Conservation (phyloP, 2,113 vertebrate species). For the Epinephelus fuscoguttatus region DNA sequence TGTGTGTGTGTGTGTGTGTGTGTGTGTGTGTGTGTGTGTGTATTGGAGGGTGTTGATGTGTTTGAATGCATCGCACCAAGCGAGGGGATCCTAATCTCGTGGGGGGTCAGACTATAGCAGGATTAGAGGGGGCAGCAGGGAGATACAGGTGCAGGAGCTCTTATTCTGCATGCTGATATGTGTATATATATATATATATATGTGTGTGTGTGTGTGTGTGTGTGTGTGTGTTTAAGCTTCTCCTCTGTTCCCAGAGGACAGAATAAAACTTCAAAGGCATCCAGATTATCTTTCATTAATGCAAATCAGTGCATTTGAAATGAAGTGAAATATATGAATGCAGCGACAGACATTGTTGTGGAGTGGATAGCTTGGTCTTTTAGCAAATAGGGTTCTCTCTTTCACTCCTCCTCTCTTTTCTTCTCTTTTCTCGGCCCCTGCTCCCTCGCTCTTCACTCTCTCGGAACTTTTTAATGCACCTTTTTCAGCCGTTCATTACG, state of each 20-base stretch:
- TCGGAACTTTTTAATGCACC: slow-evolving; percentile 42
- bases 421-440: background rate
- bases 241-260: slow-evolving; percentile 65
- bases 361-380: slow-evolving; percentile 42
- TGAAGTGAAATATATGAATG: slow-evolving; percentile 67
- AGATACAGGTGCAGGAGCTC: slow-evolving; percentile 61
- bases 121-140: slow-evolving; percentile 50
- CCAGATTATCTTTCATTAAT: slow-evolving; percentile 77
- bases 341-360: slow-evolving; percentile 44
- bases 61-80: slow-evolving; percentile 45
- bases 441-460: background rate
- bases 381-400: slow-evolving; percentile 38
- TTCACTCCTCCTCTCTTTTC: background rate
- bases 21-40: background rate
- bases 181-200: slow-evolving; percentile 3
- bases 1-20: background rate
- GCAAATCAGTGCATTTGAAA: slow-evolving; percentile 72
- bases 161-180: slow-evolving; percentile 61
- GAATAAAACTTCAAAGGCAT: slow-evolving; percentile 75
- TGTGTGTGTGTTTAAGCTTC: slow-evolving; percentile 27
- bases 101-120: slow-evolving; percentile 60
- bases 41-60: slow-evolving; percentile 27
- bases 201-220: slow-evolving; percentile 21
- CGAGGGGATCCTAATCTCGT: slow-evolving; percentile 53
- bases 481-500: slow-evolving; percentile 54